Conservation (phyloP, 2,888 invertebrate genomes). For the Camptogramma bilineatum region DNA sequence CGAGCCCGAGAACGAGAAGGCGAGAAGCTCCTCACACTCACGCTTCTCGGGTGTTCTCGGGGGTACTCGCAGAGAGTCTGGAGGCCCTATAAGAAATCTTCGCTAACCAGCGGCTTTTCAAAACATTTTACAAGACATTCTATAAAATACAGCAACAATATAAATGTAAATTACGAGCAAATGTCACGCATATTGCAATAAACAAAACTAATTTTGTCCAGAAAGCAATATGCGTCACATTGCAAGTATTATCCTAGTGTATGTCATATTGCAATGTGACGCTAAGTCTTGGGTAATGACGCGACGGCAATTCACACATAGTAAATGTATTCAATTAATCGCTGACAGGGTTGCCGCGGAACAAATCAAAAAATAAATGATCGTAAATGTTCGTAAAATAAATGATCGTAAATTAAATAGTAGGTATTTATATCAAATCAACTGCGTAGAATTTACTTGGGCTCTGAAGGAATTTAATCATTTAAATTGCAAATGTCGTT, state of each 20-base stretch:
- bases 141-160: constrained; percentile 19
- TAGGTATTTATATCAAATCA: too few species aligned
- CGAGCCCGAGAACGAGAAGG: too few species aligned
- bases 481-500: too few species aligned
- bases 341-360: constrained; percentile 45
- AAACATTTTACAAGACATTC: constrained; percentile 10
- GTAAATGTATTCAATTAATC: constrained; percentile 64
- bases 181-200: constrained; percentile 28
- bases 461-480: too few species aligned
- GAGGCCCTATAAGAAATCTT: too few species aligned
- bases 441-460: too few species aligned
- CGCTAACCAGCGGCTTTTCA: neutral
- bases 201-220: constrained; percentile 36
- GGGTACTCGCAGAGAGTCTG: too few species aligned
- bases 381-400: neutral
- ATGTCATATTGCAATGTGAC: constrained; percentile 29
- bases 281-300: constrained; percentile 51
- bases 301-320: constrained; percentile 64
- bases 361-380: neutral
- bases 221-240: constrained; percentile 47
- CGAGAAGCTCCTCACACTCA: too few species aligned
- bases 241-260: constrained; percentile 39
- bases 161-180: constrained; percentile 21
- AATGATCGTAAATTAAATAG: too few species aligned
- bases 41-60: too few species aligned